A percentile compares a stretch with the other conserved stretches of the same genome.
Evolutionary conservation across 2,113 vertebrate genomes (phyloP).

Genomic region (Leucopsar rothschildi): DNA sequence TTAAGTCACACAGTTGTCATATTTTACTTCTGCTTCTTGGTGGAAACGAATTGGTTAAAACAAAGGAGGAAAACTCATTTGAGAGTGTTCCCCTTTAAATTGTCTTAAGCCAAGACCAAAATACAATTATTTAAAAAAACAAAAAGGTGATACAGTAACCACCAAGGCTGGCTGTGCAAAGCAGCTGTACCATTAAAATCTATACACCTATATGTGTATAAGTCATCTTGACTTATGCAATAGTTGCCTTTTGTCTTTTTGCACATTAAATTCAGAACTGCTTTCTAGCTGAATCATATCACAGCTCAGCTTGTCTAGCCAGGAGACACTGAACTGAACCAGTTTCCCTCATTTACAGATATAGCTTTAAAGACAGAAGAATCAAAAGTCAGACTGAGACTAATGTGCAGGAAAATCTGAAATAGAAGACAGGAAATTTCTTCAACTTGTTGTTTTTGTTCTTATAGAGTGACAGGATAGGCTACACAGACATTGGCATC

Average conservation of each 20-base stretch:
- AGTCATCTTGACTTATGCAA: not conserved
- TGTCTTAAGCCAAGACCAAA: not conserved
- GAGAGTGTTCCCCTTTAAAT: not conserved
- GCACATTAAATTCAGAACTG: not conserved
- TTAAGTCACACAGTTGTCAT: not conserved
- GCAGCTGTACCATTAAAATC: not conserved
- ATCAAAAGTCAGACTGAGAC: not conserved
- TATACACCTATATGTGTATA: too few relatives aligned
- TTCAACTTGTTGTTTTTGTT: not conserved
- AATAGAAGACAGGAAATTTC: not conserved
- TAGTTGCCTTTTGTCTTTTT: not conserved
- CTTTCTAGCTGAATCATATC: not conserved
- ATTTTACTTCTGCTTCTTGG: not conserved
- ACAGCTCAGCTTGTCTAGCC: not conserved
- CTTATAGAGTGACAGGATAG: not conserved
- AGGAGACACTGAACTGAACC: not conserved
- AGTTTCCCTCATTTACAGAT: not conserved
- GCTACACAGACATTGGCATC: not conserved
- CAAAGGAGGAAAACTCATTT: not conserved
- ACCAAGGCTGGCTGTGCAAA: not conserved
- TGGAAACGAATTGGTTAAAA: not conserved
- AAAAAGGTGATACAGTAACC: not conserved
- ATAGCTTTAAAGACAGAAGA: not conserved
- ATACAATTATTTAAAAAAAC: not conserved
- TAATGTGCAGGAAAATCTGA: not conserved